Base-by-base conservation (phyloP, 2,888 invertebrate species). In the Melanargia galathea region DNA sequence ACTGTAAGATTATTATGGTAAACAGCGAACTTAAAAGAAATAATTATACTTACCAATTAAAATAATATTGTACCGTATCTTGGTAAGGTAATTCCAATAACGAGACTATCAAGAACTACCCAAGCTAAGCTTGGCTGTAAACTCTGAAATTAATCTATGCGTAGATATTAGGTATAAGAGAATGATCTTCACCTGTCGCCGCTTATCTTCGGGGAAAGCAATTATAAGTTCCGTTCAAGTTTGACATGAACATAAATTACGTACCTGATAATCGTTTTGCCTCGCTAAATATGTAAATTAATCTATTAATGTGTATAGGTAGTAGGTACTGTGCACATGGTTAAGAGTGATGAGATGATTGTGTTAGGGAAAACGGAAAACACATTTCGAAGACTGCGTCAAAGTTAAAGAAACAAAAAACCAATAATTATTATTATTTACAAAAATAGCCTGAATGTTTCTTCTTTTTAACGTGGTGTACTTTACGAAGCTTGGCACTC, bases 201-300 rank as follows among this genome's bases (percentile, higher is more conserved):
- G 22, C 61, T 60, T 64, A 68, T 63, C 55, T 54, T 22, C 43
- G 62, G 61, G 58, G 60, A 45, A 71, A 69, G 71, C 70, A 73
- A 72, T 73, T 73, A 72, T 66, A 73, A 73, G 70, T 73, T 73
- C 52, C 55, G 43, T 55, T 40, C 52, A 63, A 70, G 66, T 71
- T 70, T 56, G 60, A 60, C 48, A 40, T 62, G 67, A 68, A 71
- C 71, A 66, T 67, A 71, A 71, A 66, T 71, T 67, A 67, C 63
- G 51, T 38, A 59, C 51, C 51, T 67, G 66, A 68, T 66, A 56
- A 65, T 63, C 58, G 55, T 52, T 52, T 18, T 33, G 60, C 26
- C 13, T 24, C 11, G 30, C 33, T 59, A 30, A 38, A 52, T 59
- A 40, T 59, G 59, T 59, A 62, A 33, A 49, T 56, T 56, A 30